Evolutionary conservation across 2,113 vertebrate genomes (phyloP), one percentile per base, ranked within the genome.

Genomic region (Ptychochromis oligacanthus): DNA sequence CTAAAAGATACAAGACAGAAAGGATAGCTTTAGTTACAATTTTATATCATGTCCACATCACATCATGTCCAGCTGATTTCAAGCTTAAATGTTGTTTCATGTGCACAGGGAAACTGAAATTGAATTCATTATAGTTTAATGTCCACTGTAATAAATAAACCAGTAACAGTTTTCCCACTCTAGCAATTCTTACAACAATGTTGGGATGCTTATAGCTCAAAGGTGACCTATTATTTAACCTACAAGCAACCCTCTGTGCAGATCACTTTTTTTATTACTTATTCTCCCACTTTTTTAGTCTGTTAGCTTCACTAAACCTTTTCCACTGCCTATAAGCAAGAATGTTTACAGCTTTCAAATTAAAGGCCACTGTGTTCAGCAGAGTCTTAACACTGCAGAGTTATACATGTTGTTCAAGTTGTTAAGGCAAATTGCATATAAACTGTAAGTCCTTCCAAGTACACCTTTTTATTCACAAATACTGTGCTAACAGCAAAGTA

Each of bases 371-470:
- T 26, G 40, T 12, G 13, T 60, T 79, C 7, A 52, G 56, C 3
- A 24, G 20, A 13, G 20, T 17, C 22, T 65, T 46, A 43, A 65
- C 7, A 43, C n/a, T 22, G 7, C 14, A 75, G 64, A 77, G 13
- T 26, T 58, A 75, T 46, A 24, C 24, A 62, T 40, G 55, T 62
- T 77, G 61, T 34, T 83, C 24, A 62, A 34, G 55, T 62, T 77
- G 61, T 34, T 83, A 58, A 22, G 31, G 22, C 9, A 67, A 86
- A 77, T 82, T 84, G 67, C 60, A 22, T 58, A 46, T n/a, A 67
- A 67, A 5, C 15, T 72, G 26, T 3, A 52, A 72, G 52, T 88
- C 80, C 20, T 54, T 40, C 2, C 2, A 49, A 80, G 28, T 54
- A 52, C 18, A 49, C 62, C 28, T 28, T 36, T n/a, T n/a, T n/a